Evolutionary conservation across 2,113 vertebrate species (phyloP).

Genomic region (zebrafish (Danio rerio)): GRCz12tu NC_133195.1:16713001-16713500

Average conservation of each 20-base stretch:
- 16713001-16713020: constrained; percentile 50
- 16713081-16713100: constrained; percentile 36
- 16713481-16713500: background rate
- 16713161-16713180: constrained; percentile 14
- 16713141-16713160: constrained; percentile 51
- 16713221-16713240: constrained; percentile 8
- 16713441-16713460: constrained; percentile 1
- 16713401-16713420: background rate
- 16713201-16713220: constrained; percentile 25
- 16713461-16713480: background rate
- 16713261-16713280: background rate
- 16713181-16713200: background rate
- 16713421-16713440: constrained; percentile 33
- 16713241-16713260: background rate
- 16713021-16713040: constrained; percentile 52
- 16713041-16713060: constrained; percentile 28
- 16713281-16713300: constrained; percentile 14
- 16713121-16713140: constrained; percentile 30
- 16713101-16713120: constrained; percentile 6
- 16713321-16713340: constrained; percentile 14
- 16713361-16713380: constrained; percentile 12
- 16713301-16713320: constrained; percentile 18
- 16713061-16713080: constrained; percentile 48
- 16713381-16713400: constrained; percentile 14
- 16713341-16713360: background rate